These are phyloP conservation scores for Sciaenops ocellatus DNA, from an alignment of 2,797 vertebrate genomes.

Conservation along the genomic window DNA sequence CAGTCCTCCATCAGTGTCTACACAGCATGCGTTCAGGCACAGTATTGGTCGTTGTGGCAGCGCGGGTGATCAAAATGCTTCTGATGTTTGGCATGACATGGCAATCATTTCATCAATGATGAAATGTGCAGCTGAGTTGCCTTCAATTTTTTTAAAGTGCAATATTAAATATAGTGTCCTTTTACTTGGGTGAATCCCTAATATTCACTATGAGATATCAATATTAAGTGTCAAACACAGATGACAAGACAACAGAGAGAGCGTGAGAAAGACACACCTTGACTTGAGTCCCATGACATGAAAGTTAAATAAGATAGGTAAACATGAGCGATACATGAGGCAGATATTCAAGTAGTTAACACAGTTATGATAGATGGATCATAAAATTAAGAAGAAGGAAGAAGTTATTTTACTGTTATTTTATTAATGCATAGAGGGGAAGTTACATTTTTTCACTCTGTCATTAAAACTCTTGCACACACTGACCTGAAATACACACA, in stretches of 20 bases:
- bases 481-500: too few species aligned
- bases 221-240: not conserved
- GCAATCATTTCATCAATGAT: not conserved
- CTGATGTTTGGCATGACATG: not conserved
- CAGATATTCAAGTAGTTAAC: not conserved
- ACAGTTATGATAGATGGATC: not conserved
- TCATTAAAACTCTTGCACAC: too few species aligned
- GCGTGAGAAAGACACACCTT: not conserved
- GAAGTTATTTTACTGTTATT: too few species aligned
- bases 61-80: too few species aligned
- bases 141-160: not conserved
- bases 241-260: slow-evolving; percentile 12
- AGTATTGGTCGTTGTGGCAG: too few species aligned
- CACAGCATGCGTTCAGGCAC: not conserved
- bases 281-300: not conserved
- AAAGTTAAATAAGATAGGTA: slow-evolving; percentile 20
- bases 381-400: too few species aligned
- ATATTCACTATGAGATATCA: not conserved
- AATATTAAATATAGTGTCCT: not conserved
- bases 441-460: too few species aligned
- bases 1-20: not conserved
- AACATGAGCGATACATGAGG: slow-evolving; percentile 23
- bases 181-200: not conserved
- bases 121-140: not conserved
- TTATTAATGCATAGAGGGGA: too few species aligned